Percentiles rank a stretch among this genome's conserved stretches.
Evolutionary conservation across 2,888 invertebrate species (phyloP).

Genomic region (Mesorhabditis spiculigera): DNA sequence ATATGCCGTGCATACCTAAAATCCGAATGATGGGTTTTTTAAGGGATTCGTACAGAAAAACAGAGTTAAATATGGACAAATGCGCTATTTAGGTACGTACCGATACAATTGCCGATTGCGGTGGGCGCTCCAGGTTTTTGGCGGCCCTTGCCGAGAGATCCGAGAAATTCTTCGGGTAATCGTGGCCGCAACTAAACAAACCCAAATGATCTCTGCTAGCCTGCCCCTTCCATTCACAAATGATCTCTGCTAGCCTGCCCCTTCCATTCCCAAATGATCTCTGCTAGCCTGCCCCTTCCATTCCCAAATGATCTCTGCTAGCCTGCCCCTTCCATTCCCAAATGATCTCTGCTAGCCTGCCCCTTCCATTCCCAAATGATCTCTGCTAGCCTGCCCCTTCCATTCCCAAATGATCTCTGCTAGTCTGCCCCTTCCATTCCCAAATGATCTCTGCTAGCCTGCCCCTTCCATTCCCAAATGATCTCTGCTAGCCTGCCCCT

Average conservation of each 20-base stretch:
- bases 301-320: too few species aligned
- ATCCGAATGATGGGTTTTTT: background rate
- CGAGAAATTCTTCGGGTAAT: conserved; percentile 44
- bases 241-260: background rate
- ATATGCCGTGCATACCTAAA: conserved; percentile 68
- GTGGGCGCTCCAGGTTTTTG: conserved; percentile 71
- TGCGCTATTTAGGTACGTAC: background rate
- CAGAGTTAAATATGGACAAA: too few species aligned
- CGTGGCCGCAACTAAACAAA: conserved; percentile 46
- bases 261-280: too few species aligned
- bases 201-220: background rate
- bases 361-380: background rate
- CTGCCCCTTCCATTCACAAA: background rate
- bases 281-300: too few species aligned
- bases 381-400: too few species aligned
- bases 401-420: background rate
- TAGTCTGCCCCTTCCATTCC: background rate
- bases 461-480: background rate
- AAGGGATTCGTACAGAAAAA: conserved; percentile 7
- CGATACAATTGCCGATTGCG: conserved; percentile 64
- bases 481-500: background rate
- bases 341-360: too few species aligned
- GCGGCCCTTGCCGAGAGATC: conserved; percentile 27
- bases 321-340: too few species aligned
- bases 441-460: too few species aligned